These are phyloP conservation scores for Garra rufa DNA, from an alignment of 2,113 vertebrate species.

Conservation along the genomic window DNA sequence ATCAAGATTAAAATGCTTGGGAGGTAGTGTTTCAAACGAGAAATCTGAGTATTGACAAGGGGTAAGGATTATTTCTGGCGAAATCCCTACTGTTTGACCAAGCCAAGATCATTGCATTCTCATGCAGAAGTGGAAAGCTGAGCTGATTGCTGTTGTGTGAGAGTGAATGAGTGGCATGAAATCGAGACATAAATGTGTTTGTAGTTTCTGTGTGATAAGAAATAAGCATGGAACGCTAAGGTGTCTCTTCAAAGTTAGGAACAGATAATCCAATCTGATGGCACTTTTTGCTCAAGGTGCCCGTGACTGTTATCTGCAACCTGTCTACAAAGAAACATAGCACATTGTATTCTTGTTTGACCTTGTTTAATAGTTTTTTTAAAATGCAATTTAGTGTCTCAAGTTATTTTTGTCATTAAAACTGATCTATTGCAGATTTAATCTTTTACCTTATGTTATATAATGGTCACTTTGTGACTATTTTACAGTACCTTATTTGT, in stretches of 20 bases:
- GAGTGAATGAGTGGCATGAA: not conserved
- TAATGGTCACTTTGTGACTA: too few relatives aligned
- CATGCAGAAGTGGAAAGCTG: not conserved
- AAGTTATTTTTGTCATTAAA: too few relatives aligned
- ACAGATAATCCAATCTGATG: not conserved
- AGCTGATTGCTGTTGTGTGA: not conserved
- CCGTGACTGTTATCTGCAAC: not conserved
- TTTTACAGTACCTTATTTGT: too few relatives aligned
- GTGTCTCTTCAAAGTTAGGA: not conserved
- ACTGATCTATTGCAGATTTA: too few relatives aligned
- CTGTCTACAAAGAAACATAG: too few relatives aligned
- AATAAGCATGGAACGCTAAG: not conserved
- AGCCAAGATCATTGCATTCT: not conserved
- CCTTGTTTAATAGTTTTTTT: too few relatives aligned
- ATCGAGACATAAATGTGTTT: not conserved
- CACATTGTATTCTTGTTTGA: not conserved
- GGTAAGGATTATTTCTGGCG: not conserved
- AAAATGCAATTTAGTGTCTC: too few relatives aligned
- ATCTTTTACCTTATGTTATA: too few relatives aligned
- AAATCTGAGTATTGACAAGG: not conserved
- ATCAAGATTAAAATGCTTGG: conserved; percentile 27
- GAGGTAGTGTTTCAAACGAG: not conserved
- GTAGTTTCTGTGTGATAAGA: not conserved
- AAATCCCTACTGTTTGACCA: conserved; percentile 2
- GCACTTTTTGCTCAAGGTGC: not conserved